Evolutionary conservation across 2,888 invertebrate species (phyloP), one percentile per base, ranked within the genome.

Genomic region (Holacanthella duospinosa): DNA sequence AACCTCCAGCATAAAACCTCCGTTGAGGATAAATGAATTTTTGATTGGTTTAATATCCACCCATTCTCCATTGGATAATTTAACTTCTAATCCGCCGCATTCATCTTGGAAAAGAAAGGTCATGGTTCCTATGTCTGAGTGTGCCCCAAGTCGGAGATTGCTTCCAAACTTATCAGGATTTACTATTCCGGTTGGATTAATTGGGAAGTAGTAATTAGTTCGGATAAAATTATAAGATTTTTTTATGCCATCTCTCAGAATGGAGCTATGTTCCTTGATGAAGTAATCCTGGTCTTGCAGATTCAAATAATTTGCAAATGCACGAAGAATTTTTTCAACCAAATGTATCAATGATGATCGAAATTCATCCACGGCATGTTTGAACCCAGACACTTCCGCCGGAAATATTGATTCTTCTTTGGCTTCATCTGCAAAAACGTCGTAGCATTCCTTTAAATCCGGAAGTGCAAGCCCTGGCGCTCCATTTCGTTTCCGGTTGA

Each of bases 81-180:
- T 29, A 19, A 59, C 66, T 36, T 66, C 66, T 1, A 66, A 44
- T 2, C 66, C 66, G 2, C 66, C 66, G 19, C 53, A 43, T 54
- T 54, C 48, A 29, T 66, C 66, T 29, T 61, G 61, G 29, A 61
- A 55, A 29, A 61, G 61, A 2, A 61, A 55, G 1, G 61, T 61
- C 21, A 61, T 29, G 2, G 67, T 61, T 16, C 67, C 64, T 65
- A 65, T 65, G 36, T 67, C 67, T 16, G 29, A 54, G 44, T 67
- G 67, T 29, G 65, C 67, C 2, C 61, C 61, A 21, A 48, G 57
- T 4, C 67, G 44, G 19, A 65, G 6, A 36, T 6, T 65, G 12
- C 60, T 60, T 36, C 61, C 44, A 24, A 3, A 9, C 0, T 60
- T 55, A 36, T 62, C 43, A 4, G 12, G 4, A 21, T 16, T 48